These are phyloP conservation scores for Crossocerus cetratus DNA, from an alignment of 2,888 invertebrate species.

Conservation along the genomic window DNA sequence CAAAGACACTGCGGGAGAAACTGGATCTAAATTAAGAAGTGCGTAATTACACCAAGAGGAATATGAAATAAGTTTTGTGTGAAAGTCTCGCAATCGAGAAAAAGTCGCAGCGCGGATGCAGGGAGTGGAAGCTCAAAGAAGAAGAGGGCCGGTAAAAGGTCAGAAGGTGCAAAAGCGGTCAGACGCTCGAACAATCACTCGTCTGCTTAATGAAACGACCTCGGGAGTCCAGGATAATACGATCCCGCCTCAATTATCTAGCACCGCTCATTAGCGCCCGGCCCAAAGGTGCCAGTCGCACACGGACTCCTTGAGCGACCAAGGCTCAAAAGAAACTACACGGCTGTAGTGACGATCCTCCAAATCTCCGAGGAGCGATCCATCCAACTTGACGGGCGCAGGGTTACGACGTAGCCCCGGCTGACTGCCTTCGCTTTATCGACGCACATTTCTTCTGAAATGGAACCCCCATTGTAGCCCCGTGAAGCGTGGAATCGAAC, in stretches of 20 bases:
- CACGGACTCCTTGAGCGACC: background rate
- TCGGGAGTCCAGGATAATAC: background rate
- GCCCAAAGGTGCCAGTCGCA: background rate
- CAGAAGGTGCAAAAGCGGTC: conserved; percentile 1
- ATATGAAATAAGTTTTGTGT: background rate
- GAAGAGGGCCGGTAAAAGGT: conserved; percentile 26
- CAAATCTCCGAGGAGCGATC: too few relatives aligned
- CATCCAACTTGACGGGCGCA: too few relatives aligned
- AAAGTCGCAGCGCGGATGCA: background rate
- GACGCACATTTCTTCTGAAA: too few relatives aligned
- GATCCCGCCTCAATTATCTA: conserved; percentile 2
- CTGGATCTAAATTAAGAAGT: too few relatives aligned
- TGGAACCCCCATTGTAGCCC: too few relatives aligned
- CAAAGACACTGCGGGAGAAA: too few relatives aligned
- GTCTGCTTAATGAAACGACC: background rate
- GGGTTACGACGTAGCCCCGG: too few relatives aligned
- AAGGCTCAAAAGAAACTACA: too few relatives aligned
- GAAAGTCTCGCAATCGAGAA: background rate
- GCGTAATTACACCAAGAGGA: background rate
- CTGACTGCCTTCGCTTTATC: too few relatives aligned
- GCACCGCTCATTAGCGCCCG: background rate
- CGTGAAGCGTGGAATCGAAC: too few relatives aligned
- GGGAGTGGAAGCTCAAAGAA: too few relatives aligned
- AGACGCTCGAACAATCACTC: background rate
- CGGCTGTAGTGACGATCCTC: too few relatives aligned